Percentiles rank a stretch among this genome's conserved stretches.
These are phyloP conservation scores for Pangasius krempfi DNA, from an alignment of 2,797 vertebrate genomes.

Conservation along the genomic window DNA sequence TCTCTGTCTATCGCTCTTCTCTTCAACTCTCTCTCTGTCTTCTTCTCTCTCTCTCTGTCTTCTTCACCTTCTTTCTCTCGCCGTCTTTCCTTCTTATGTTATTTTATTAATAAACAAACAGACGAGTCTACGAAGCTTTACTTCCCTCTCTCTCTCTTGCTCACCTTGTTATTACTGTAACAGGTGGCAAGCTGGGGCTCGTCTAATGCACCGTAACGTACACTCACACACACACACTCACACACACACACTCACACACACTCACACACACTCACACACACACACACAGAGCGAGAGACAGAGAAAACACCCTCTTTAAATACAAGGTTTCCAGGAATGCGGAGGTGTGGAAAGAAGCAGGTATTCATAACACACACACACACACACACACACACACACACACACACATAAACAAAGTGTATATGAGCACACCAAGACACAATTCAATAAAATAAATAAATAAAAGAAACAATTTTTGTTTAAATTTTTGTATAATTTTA, in stretches of 20 bases:
- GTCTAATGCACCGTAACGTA: constrained; percentile 16
- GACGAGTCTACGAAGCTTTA: background rate
- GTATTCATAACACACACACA: constrained; percentile 23
- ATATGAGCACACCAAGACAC: background rate
- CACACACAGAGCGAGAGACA: background rate
- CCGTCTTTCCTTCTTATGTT: background rate
- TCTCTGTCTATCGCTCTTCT: background rate
- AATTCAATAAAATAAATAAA: background rate
- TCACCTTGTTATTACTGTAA: constrained; percentile 20
- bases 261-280: background rate
- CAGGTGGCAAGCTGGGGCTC: constrained; percentile 27
- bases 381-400: background rate
- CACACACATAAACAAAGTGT: background rate
- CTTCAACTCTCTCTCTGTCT: too few species aligned
- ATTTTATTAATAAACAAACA: background rate
- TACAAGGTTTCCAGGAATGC: constrained; percentile 37
- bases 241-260: constrained; percentile 39
- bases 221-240: constrained; percentile 45
- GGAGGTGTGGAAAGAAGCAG: constrained; percentile 31
- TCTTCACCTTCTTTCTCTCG: background rate
- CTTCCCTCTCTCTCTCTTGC: background rate
- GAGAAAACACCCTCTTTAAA: constrained; percentile 22
- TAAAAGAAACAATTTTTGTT: too few species aligned
- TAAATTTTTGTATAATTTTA: background rate
- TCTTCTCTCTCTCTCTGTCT: too few species aligned